These are phyloP conservation scores for Drosophila buzzatii DNA, from an alignment of 2,888 invertebrate species.

Conservation along the genomic window DNA sequence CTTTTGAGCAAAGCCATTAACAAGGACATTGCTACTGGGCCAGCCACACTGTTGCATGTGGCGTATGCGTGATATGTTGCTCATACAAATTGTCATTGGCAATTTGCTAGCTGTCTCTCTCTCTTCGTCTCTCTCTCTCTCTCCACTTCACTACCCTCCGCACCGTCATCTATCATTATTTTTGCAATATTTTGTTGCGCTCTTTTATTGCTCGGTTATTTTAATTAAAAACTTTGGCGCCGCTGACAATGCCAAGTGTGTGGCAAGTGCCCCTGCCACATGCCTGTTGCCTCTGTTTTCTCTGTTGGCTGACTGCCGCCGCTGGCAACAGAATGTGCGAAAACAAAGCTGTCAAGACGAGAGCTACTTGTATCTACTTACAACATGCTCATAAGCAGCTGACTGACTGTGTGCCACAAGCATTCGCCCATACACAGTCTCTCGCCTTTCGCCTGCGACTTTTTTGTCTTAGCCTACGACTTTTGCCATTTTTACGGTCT, in stretches of 20 bases:
- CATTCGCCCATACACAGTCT: not conserved
- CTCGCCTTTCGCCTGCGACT: not conserved
- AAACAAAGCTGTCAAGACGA: conserved; percentile 71
- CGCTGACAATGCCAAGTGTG: conserved; percentile 68
- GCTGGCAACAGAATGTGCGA: conserved; percentile 40
- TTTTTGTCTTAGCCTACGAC: conserved; percentile 53
- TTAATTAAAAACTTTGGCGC: conserved; percentile 78
- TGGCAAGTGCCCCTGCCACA: not conserved
- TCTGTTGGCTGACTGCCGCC: not conserved
- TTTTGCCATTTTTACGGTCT: conserved; percentile 77
- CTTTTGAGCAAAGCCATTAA: conserved; percentile 43
- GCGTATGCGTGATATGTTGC: conserved; percentile 50
- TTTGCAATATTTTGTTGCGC: conserved; percentile 53
- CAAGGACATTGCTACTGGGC: conserved; percentile 22
- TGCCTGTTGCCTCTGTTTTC: too few species aligned
- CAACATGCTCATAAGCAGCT: conserved; percentile 55
- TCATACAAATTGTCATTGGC: conserved; percentile 54
- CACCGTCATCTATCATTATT: conserved; percentile 29
- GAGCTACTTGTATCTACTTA: conserved; percentile 71
- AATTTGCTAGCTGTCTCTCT: conserved; percentile 46
- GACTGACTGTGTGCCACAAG: conserved; percentile 16
- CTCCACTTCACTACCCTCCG: not conserved
- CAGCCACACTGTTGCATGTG: conserved; percentile 20
- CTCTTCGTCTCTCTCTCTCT: too few species aligned
- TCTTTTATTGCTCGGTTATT: conserved; percentile 78